Conservation (phyloP, 2,888 invertebrate genomes). For the Euspilapteryx auroguttella region DNA sequence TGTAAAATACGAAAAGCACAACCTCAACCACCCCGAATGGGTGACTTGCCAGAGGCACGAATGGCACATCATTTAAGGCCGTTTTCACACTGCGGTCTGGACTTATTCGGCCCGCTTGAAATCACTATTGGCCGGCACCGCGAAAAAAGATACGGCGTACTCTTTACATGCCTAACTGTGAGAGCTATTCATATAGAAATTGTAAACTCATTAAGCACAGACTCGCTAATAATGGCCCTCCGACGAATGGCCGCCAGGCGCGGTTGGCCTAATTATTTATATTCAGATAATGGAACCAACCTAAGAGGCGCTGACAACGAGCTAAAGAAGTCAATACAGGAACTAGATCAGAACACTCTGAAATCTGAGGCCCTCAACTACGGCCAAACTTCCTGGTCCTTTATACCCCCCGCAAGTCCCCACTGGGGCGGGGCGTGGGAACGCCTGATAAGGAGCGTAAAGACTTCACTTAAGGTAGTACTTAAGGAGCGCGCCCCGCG, state of each 20-base stretch:
- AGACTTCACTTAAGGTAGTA: slow-evolving; percentile 8
- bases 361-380: slow-evolving; percentile 7
- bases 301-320: too few species aligned
- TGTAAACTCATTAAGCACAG: neutral
- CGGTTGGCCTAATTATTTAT: neutral
- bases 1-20: slow-evolving; percentile 6
- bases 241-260: too few species aligned
- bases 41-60: slow-evolving; percentile 3
- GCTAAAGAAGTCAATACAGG: slow-evolving; percentile 1
- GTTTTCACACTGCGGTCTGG: too few species aligned
- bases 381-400: slow-evolving; percentile 8
- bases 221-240: slow-evolving; percentile 6
- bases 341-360: slow-evolving; percentile 1
- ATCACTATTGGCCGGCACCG: neutral
- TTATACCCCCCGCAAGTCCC: too few species aligned
- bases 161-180: slow-evolving; percentile 1
- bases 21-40: slow-evolving; percentile 7
- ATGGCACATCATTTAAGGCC: neutral
- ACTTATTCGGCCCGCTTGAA: slow-evolving; percentile 1
- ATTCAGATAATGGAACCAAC: slow-evolving; percentile 6
- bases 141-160: neutral
- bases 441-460: too few species aligned
- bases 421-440: too few species aligned
- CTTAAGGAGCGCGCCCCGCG: too few species aligned
- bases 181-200: too few species aligned